Evolutionary conservation across 2,888 invertebrate genomes (phyloP), one percentile per base, ranked within the genome.

Genomic region (Archaeoteleia sp.): DNA sequence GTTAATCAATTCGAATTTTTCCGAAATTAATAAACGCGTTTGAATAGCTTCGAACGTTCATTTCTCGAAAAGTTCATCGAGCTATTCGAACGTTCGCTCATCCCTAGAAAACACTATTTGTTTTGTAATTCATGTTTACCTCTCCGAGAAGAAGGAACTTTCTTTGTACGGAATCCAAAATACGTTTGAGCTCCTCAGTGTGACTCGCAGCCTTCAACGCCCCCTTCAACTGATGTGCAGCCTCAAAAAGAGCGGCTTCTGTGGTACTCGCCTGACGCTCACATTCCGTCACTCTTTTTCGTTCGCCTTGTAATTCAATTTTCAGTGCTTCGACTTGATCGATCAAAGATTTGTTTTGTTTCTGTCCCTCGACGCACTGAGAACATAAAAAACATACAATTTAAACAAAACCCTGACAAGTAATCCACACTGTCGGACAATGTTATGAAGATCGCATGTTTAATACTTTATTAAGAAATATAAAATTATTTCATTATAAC

Each of bases 281-380:
- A 13, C 74, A 70, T 17, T 79, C 81, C 1, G 67, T 20, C 3
- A 79, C 72, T 79, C 79, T 87, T 82, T 86, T 81, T 67, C 86
- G 78, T 70, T 88, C 87, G 23, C 85, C 85, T 61, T 85, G 87
- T 1, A 90, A 72, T 53, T 88, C 88, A 25, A 87, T 82, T 71
- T 88, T 87, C 10, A 89, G 75, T 45, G 84, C 83, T 57, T 89
- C 88, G 51, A 87, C 87, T 7, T 85, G 85, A 60, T 87, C 86
- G 17, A 86, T 86, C 37, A 89, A 74, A 8, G 80, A 77, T 62
- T 86, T 86, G 72, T 87, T 88, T 61, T 88, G 87, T 58, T 88
- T 87, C 72, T 89, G 85, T 55, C 90, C 86, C 51, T 85, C 85
- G 67, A 87, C 87, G 78, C 87, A 89, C 87, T 89, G 80, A 42